Evolutionary conservation across 2,888 invertebrate species (phyloP), one percentile per base, ranked within the genome.

Genomic region (Stomorhina lunata): DNA sequence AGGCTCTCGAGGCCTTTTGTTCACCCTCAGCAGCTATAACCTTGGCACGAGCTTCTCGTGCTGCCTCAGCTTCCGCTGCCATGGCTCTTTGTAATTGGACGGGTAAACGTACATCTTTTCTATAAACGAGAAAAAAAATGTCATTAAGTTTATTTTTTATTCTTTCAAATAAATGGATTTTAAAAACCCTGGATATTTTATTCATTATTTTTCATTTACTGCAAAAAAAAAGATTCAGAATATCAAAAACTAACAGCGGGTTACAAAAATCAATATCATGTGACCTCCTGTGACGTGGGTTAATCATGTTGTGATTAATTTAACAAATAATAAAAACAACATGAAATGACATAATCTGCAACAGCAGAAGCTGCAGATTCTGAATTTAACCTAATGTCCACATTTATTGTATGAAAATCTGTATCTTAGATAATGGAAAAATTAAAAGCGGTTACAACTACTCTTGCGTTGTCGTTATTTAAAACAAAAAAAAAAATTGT

Each of bases 21-120:
- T 99, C 99, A 43, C 99, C 99, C 90, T 99, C 98, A 7, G 98
- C 98, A 0, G 98, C 98, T 85, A 98, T 98, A n/a, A 98, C 97
- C 92, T 98, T 97, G 80, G 97, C 98, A 29, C 97, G 94, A 17
- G 98, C 98, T 90, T 98, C 98, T 43, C 98, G 93, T 0, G 97
- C 95, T 0, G 98, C 98, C 88, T 98, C 98, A 0, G 98, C 98
- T 91, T 98, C 98, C 0, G 98, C 98, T 0, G 98, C 98, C 98
- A 98, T 98, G 0, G 98, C 98, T 73, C 98, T 93, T 90, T 98
- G 98, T 72, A 98, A 92, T 91, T 98, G 97, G 37, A 98, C 95
- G 0, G 98, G 98, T 80, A 98, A 92, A 81, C 98, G 95, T 7
- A 98, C 97, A 90, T 98, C 98, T 91, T 98, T 98, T 85, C 98